phyloP scores from a whole-genome alignment of 1,140 invertebrate species.

The Liolophura sinensis region DNA sequence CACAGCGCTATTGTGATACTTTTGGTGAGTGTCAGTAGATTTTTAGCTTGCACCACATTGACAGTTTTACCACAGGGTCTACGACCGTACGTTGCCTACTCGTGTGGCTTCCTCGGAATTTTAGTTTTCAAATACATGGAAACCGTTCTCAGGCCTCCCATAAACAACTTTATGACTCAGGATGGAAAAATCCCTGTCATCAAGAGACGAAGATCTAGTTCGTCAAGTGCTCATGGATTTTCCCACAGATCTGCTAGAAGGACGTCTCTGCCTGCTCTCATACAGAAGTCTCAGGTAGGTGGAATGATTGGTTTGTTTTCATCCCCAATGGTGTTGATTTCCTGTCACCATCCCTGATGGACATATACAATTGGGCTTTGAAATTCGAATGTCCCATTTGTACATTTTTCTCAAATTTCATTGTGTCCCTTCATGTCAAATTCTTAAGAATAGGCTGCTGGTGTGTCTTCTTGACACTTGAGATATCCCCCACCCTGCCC shows the following conservation, averaged over 20 bases:
- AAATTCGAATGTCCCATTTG: too few species aligned
- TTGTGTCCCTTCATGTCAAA: too few species aligned
- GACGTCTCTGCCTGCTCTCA: slow-evolving; percentile 56
- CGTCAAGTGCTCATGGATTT: slow-evolving; percentile 47
- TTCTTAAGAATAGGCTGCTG: too few species aligned
- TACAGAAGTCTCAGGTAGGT: slow-evolving; percentile 56
- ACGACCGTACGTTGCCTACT: slow-evolving; percentile 53
- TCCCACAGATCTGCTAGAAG: slow-evolving; percentile 44
- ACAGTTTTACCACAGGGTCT: slow-evolving; percentile 44
- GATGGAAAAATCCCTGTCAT: slow-evolving; percentile 56
- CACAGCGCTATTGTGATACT: slow-evolving; percentile 50
- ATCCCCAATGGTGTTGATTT: neutral
- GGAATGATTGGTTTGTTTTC: neutral
- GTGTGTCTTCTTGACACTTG: too few species aligned
- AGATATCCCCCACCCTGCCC: too few species aligned
- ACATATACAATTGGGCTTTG: too few species aligned
- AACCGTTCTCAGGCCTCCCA: slow-evolving; percentile 46
- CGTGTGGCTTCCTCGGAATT: slow-evolving; percentile 51
- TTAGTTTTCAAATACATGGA: slow-evolving; percentile 58
- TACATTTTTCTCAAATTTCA: too few species aligned
- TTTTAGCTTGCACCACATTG: slow-evolving; percentile 50
- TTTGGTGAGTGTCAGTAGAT: slow-evolving; percentile 52
- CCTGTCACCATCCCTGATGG: neutral
- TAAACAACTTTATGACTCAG: slow-evolving; percentile 46
- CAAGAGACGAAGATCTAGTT: slow-evolving; percentile 52